Conservation (phyloP, 30 jellyfish, hydroid and myxozoan genomes). For the Aurelia aurita complex sp. Pacific region DNA sequence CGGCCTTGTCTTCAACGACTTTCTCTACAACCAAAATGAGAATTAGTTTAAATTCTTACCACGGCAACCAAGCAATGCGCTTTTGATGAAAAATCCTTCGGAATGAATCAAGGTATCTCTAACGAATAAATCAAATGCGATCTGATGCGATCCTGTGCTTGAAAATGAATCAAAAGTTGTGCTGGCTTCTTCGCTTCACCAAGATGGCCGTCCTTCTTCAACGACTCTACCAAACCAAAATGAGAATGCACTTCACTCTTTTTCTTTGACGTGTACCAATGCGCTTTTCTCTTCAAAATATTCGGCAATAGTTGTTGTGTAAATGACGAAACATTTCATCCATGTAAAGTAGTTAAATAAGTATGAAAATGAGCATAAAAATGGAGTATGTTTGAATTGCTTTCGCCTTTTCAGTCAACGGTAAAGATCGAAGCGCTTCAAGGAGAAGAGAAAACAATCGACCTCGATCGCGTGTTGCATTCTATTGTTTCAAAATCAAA, state of each 20-base stretch:
- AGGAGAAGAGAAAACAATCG: too few relatives aligned
- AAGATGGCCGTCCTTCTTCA: too few relatives aligned
- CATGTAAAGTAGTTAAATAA: too few relatives aligned
- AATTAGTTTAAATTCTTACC: constrained; percentile 12
- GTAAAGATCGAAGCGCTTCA: too few relatives aligned
- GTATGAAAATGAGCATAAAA: too few relatives aligned
- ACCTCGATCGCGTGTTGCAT: constrained; percentile 57
- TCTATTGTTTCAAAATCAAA: constrained; percentile 24
- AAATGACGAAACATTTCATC: background rate
- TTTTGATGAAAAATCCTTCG: constrained; percentile 28
- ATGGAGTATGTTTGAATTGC: too few relatives aligned
- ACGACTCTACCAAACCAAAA: background rate
- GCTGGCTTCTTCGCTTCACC: too few relatives aligned
- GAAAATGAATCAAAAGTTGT: too few relatives aligned
- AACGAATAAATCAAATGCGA: too few relatives aligned
- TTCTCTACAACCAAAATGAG: constrained; percentile 47
- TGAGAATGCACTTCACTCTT: background rate
- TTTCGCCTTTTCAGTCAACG: too few relatives aligned
- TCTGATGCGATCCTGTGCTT: too few relatives aligned
- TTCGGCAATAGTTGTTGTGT: background rate
- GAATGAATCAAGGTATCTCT: background rate
- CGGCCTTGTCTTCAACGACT: constrained; percentile 52
- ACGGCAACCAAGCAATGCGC: constrained; percentile 15
- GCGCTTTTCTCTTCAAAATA: constrained; percentile 30
- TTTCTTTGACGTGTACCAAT: background rate